Base-by-base conservation (phyloP, 2,797 vertebrate species). In the Meriones psammophilus region DNA sequence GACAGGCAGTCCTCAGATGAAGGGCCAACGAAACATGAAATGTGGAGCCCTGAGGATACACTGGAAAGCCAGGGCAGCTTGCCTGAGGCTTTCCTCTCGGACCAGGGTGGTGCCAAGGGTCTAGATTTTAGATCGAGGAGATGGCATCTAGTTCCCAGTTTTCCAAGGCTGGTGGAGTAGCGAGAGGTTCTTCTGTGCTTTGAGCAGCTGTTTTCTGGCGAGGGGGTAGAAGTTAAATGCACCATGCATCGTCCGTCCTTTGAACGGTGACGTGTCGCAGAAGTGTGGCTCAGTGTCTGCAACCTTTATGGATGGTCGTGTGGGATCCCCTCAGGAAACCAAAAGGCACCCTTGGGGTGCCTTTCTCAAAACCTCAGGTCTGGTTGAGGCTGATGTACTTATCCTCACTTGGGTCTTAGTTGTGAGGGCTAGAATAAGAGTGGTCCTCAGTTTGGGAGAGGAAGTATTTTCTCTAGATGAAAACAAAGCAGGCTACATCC, bases 401-500 rank as follows among this genome's bases (percentile, higher is more conserved):
- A 68, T 7, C 58, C 24, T 58, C 39, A 22, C 33, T 39, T 33
- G 24, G 74, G 13, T 60, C 58, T 81, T 54, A 17, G 22, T 58
- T 50, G 18, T 28, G 26, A 74, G 46, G 36, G 18, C n/a, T 5
- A 5, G 42, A 76, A 60, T 60, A 42, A 76, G 79, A 83, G 46
- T 4, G 33, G 46, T 24, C 73, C 39, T 86, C 17, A 2, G 64
- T 76, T 87, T 69, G 9, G 76, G 60, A 83, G 64, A 79, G 64
- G 85, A 64, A 69, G n/a, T 69, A 8, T 92, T 91, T 91, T 62
- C 62, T 94, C 91, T 76, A 39, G 86, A 46, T 74, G 84, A 81
- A 91, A 92, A 39, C 28, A 56, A 81, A 69, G n/a, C 39, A 0
- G 1, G 64, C 89, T 86, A 12, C 42, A 54, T 54, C 7, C 18